Evolutionary conservation across 2,113 vertebrate genomes (phyloP).

Genomic region (Scophthalmus maximus): DNA sequence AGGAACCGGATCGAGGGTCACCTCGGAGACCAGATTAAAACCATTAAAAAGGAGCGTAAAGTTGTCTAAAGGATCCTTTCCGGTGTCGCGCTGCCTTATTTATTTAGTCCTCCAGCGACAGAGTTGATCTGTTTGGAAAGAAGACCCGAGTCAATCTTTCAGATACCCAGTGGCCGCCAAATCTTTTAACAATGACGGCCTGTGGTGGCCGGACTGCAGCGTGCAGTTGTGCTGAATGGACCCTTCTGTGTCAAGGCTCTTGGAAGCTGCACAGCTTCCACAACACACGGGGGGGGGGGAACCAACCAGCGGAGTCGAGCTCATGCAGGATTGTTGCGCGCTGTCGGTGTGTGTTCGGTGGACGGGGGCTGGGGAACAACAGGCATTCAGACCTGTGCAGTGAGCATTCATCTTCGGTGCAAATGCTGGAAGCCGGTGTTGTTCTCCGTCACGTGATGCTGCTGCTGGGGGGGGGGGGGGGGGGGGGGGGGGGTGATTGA

Average conservation of each 20-base stretch:
- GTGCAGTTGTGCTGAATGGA: constrained; percentile 59
- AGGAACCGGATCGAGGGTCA: constrained; percentile 30
- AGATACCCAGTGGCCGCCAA: constrained; percentile 32
- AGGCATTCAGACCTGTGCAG: constrained; percentile 37
- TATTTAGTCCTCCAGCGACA: constrained; percentile 39
- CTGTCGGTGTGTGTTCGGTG: background rate
- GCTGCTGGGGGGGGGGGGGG: too few relatives aligned
- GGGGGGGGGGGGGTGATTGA: too few relatives aligned
- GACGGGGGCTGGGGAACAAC: constrained; percentile 24
- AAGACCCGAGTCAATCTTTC: constrained; percentile 34
- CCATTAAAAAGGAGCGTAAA: too few relatives aligned
- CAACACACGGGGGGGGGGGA: constrained; percentile 67
- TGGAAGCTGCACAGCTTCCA: constrained; percentile 50
- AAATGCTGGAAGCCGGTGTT: constrained; percentile 57
- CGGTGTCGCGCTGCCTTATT: constrained; percentile 39
- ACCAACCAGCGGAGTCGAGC: constrained; percentile 57
- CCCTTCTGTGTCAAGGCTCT: constrained; percentile 42
- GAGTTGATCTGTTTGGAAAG: constrained; percentile 26
- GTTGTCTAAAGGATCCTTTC: too few relatives aligned
- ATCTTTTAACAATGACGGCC: constrained; percentile 39
- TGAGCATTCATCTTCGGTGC: constrained; percentile 25
- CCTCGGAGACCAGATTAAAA: constrained; percentile 37
- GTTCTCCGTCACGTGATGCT: constrained; percentile 7
- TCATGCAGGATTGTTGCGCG: constrained; percentile 29
- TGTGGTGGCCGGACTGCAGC: constrained; percentile 39